These are phyloP conservation scores for Meiosimyza platycephala DNA, from an alignment of 2,888 invertebrate species.

Conservation along the genomic window DNA sequence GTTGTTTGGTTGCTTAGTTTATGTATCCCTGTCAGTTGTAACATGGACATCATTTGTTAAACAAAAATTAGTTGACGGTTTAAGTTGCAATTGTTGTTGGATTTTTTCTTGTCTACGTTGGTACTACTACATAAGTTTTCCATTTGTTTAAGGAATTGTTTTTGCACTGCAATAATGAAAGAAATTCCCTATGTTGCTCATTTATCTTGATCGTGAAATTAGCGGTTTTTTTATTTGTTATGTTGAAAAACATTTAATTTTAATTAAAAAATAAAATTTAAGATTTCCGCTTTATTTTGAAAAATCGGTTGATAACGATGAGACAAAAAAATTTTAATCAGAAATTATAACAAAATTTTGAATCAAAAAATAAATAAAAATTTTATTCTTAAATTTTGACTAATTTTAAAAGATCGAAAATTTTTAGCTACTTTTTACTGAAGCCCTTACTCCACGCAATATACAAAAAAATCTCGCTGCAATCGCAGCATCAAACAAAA, in stretches of 20 bases:
- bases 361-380: too few species aligned
- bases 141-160: slow-evolving; percentile 17
- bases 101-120: too few species aligned
- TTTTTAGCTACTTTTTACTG: too few species aligned
- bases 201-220: slow-evolving; percentile 17
- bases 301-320: too few species aligned
- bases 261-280: not conserved
- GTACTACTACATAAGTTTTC: slow-evolving; percentile 18
- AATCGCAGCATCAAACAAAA: not conserved
- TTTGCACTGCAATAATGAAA: slow-evolving; percentile 11
- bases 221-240: too few species aligned
- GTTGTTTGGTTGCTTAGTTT: not conserved
- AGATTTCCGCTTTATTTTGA: not conserved
- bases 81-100: slow-evolving; percentile 6
- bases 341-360: too few species aligned
- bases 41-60: slow-evolving; percentile 42
- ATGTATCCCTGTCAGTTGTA: slow-evolving; percentile 41
- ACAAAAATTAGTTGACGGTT: slow-evolving; percentile 21
- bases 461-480: not conserved
- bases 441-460: too few species aligned
- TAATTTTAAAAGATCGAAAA: too few species aligned
- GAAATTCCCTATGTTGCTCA: slow-evolving; percentile 18
- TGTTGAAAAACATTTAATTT: too few species aligned
- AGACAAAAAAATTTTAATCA: too few species aligned
- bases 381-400: too few species aligned